A percentile compares a stretch with the other conserved stretches of the same genome.
Conservation (phyloP, 1,140 invertebrate species). For the Microplitis demolitor region DNA sequence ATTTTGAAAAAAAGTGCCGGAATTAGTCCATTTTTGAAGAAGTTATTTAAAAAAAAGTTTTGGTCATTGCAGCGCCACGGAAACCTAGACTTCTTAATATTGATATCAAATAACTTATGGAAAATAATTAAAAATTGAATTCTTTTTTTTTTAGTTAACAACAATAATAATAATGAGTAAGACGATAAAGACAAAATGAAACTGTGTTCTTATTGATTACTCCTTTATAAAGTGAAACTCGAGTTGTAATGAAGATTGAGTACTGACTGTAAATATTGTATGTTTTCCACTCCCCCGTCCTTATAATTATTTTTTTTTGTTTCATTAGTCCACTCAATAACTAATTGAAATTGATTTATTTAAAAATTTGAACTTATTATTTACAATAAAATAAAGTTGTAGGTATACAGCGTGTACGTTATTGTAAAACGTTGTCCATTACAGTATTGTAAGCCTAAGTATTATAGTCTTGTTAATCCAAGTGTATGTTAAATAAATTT, state of each 20-base stretch:
- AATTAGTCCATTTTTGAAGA: too few species aligned
- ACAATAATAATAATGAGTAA: background rate
- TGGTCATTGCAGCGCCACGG: too few species aligned
- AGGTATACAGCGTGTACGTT: constrained; percentile 35
- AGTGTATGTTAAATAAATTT: constrained; percentile 22
- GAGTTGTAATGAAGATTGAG: background rate
- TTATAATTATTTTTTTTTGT: too few species aligned
- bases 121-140: too few species aligned
- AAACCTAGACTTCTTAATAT: too few species aligned
- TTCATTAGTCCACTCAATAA: too few species aligned
- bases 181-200: background rate
- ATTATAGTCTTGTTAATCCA: constrained; percentile 34
- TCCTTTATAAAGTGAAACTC: background rate
- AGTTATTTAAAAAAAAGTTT: too few species aligned
- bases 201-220: too few species aligned
- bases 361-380: too few species aligned
- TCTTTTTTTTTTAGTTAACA: background rate
- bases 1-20: too few species aligned
- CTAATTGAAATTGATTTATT: too few species aligned
- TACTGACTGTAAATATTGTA: constrained; percentile 22
- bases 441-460: constrained; percentile 55
- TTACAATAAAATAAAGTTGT: constrained; percentile 4
- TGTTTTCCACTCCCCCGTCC: constrained; percentile 10
- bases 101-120: too few species aligned
- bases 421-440: constrained; percentile 46